These are phyloP conservation scores for Fragum sueziense DNA, from an alignment of 2,888 invertebrate genomes.

Conservation along the genomic window DNA sequence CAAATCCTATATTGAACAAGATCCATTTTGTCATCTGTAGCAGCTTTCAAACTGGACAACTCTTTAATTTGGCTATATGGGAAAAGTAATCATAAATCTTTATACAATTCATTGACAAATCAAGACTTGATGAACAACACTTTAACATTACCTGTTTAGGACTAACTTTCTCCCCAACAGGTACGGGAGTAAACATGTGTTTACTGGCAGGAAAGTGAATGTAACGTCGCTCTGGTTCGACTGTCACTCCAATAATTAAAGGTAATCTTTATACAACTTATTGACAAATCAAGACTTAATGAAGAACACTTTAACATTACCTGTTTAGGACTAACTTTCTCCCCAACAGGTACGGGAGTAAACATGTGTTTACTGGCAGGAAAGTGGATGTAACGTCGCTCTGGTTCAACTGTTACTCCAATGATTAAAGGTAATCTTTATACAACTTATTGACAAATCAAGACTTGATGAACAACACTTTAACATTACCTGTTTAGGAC, in stretches of 20 bases:
- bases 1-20: too few relatives aligned
- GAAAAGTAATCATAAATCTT: too few relatives aligned
- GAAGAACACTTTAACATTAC: too few relatives aligned
- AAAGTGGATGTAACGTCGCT: slow-evolving; percentile 80
- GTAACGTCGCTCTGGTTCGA: slow-evolving; percentile 77
- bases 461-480: too few relatives aligned
- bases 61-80: too few relatives aligned
- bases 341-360: slow-evolving; percentile 81
- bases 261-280: too few relatives aligned
- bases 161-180: slow-evolving; percentile 79
- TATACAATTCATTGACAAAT: too few relatives aligned
- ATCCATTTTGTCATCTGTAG: too few relatives aligned
- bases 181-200: slow-evolving; percentile 81
- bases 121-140: too few relatives aligned
- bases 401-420: slow-evolving; percentile 80
- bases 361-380: slow-evolving; percentile 80
- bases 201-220: slow-evolving; percentile 81
- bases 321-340: slow-evolving; percentile 79
- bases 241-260: slow-evolving; percentile 82
- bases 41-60: too few relatives aligned
- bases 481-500: slow-evolving; percentile 80
- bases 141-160: slow-evolving; percentile 80
- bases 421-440: slow-evolving; percentile 80
- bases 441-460: slow-evolving; percentile 2
- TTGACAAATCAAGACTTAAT: too few relatives aligned